Evolutionary conservation across 2,888 invertebrate genomes (phyloP), one percentile per base, ranked within the genome.

Genomic region (Galeopsomyia nigrocyanea): DNA sequence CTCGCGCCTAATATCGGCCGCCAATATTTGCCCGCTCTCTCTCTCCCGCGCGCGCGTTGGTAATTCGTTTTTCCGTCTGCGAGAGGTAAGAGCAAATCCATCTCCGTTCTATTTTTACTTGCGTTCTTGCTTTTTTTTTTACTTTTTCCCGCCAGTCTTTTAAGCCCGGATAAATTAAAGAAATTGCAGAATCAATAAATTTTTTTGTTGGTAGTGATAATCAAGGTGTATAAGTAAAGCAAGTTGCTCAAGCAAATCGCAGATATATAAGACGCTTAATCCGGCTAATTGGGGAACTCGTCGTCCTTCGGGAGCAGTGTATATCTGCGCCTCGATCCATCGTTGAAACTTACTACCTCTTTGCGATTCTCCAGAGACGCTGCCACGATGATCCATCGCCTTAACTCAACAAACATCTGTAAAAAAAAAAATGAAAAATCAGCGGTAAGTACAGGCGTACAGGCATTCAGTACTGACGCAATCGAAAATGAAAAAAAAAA

Each of bases 11-110:
- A 69, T 60, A 76, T 74, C 71, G 65, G 69, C 74, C 76, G 76
- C 79, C 80, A 80, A 81, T 80, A 79, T 80, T 81, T 81, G 79
- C 78, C 72, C 78, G 71, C 39, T 39, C 75, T 74, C 78, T 71
- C 78, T 70, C 39, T 39, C 75, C 74, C 69, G 56, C 26, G 73
- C 77, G 26, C 47, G 73, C 77, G n/a, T n/a, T n/a, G 77, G 78
- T 79, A 82, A 80, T 81, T 82, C 80, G 80, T 78, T 80, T 81
- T 81, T 80, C 78, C 77, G 75, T 75, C 76, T 77, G 75, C 76
- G 76, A 65, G 76, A 76, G 74, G 75, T 74, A 75, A 76, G 70
- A 71, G 68, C 74, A 76, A 77, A 74, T 75, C 77, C 75, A 79
- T 79, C 78, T 79, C 79, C 78, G 75, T 68, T 75, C 56, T 46